These are phyloP conservation scores for Acyrthosiphon pisum DNA, from an alignment of 1,140 invertebrate genomes.

Conservation along the genomic window DNA sequence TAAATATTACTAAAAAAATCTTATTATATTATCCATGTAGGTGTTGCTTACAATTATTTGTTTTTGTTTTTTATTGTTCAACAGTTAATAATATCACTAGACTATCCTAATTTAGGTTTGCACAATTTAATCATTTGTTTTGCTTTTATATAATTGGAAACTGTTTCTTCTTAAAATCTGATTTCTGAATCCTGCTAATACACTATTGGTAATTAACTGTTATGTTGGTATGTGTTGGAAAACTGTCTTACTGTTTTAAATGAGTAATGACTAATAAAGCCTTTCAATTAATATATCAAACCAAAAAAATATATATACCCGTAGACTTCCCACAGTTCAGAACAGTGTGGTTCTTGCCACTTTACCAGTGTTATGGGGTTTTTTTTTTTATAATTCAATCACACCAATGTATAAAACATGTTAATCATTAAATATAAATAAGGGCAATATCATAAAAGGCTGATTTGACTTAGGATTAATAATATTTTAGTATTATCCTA, in stretches of 20 bases:
- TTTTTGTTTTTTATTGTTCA: not conserved
- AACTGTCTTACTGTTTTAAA: not conserved
- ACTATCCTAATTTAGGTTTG: not conserved
- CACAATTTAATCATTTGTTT: not conserved
- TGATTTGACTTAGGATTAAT: slow-evolving; percentile 5
- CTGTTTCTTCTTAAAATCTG: not conserved
- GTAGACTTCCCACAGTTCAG: not conserved
- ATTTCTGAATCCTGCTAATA: not conserved
- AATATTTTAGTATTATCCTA: not conserved
- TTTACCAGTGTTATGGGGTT: not conserved
- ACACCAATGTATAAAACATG: not conserved
- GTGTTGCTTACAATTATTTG: not conserved
- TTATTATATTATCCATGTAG: not conserved
- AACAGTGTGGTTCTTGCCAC: not conserved
- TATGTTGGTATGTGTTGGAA: not conserved
- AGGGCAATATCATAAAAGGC: slow-evolving; percentile 1
- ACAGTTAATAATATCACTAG: not conserved
- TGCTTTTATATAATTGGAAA: not conserved
- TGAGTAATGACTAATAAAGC: not conserved
- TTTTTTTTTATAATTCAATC: not conserved
- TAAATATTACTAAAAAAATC: not conserved
- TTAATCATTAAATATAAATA: slow-evolving; percentile 15
- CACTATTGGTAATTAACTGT: not conserved
- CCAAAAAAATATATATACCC: not conserved
- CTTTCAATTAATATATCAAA: not conserved